Evolutionary conservation across 2,113 vertebrate genomes (phyloP).

Genomic region (Steatornis caripensis): DNA sequence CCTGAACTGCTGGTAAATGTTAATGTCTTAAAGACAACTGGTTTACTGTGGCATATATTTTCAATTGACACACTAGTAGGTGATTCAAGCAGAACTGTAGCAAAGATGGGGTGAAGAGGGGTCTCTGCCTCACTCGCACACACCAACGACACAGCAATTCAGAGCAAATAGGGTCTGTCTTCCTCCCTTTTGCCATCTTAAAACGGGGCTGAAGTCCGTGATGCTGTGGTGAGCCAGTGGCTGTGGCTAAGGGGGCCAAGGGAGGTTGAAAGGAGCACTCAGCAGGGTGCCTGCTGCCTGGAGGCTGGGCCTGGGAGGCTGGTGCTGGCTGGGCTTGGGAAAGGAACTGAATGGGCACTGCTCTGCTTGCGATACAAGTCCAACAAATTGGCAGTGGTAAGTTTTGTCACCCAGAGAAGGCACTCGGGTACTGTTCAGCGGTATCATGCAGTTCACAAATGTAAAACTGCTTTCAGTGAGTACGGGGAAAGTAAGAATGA

Average conservation of each 20-base stretch:
- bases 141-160: background rate
- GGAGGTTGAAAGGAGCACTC: background rate
- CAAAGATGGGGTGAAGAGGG: background rate
- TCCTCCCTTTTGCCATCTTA: background rate
- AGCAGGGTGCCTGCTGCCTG: background rate
- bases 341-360: background rate
- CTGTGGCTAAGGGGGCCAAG: background rate
- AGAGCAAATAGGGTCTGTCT: background rate
- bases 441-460: constrained; percentile 9
- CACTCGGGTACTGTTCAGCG: background rate
- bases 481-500: constrained; percentile 22
- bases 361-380: background rate
- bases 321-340: background rate
- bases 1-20: background rate
- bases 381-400: background rate
- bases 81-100: background rate
- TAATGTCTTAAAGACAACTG: constrained; percentile 1
- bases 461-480: constrained; percentile 41
- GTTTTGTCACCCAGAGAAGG: constrained; percentile 19
- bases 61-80: background rate
- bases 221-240: background rate
- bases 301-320: background rate
- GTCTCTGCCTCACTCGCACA: background rate
- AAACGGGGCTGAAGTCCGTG: background rate
- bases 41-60: background rate